Conservation (phyloP, 2,113 vertebrate species). For the Notothenia rossii region DNA sequence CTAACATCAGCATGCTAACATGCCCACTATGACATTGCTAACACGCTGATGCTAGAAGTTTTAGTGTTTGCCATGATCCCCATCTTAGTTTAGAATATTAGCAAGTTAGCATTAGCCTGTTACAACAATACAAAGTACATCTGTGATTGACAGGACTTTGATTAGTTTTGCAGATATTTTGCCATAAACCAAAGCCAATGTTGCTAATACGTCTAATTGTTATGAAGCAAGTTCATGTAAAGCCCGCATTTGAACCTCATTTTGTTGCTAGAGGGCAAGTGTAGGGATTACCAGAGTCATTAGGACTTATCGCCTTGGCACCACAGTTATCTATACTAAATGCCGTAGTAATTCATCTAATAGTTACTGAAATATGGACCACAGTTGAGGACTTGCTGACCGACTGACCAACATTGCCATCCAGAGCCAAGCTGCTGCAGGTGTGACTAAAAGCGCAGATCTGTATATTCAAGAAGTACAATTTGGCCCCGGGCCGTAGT, state of each 20-base stretch:
- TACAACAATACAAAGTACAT: background rate
- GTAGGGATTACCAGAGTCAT: background rate
- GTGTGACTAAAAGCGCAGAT: background rate
- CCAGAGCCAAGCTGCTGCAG: constrained; percentile 1
- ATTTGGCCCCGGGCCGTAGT: no score
- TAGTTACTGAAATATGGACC: background rate
- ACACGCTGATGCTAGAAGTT: background rate
- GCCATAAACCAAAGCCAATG: no score
- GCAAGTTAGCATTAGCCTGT: background rate
- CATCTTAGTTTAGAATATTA: background rate
- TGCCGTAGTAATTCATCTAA: background rate
- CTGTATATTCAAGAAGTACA: no score
- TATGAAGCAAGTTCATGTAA: no score
- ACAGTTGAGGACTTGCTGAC: no score
- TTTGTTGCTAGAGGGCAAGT: no score
- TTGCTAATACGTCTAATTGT: no score
- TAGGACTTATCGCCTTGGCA: background rate
- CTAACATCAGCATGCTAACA: background rate
- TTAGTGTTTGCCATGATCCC: background rate
- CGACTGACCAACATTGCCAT: background rate
- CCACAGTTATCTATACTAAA: background rate
- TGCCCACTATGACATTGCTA: no score
- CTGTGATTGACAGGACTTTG: background rate
- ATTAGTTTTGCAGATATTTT: no score
- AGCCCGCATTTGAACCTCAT: no score